Evolutionary conservation across 1,140 invertebrate genomes (phyloP), one percentile per base, ranked within the genome.

Genomic region (Leptinotarsa undecemlineata): DNA sequence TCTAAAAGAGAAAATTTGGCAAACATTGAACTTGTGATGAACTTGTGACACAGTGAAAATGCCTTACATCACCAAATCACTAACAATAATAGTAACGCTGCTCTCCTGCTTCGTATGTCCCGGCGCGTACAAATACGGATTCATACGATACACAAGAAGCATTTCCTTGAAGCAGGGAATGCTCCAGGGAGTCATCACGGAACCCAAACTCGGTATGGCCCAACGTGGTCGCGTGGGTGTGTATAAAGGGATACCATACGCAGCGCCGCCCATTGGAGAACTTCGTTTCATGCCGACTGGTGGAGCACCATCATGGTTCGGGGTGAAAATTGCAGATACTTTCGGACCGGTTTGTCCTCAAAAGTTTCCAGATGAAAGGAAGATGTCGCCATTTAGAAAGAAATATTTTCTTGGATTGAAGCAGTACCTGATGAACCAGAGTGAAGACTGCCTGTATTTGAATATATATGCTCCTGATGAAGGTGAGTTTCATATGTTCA

Each of bases 381-480:
- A 88, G 66, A 91, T 91, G 75, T 88, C 91, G 3, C 86, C 89
- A 14, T 91, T 89, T 13, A 87, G 93, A 51, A 90, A 90, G 78
- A 88, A 90, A 72, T 92, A 94, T 80, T 86, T 95, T 73, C 87
- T 88, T 75, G 87, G 89, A 69, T 85, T 95, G n/a, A 90, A 92
- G 0, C 91, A 91, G 81, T 80, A 75, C 68, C 86, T 98, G 26
- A 87, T 86, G 68, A 90, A 95, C 77, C 93, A 97, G 85, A 94
- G 90, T 68, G 96, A 98, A 86, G 96, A 98, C 85, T 98, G 96
- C 82, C 86, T 98, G 11, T 96, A 96, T 83, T 88, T 98, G 68
- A 98, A 98, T 85, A 91, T 98, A 73, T 98, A 96, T 82, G 91
- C 94, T n/a, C 96, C 96, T 14, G 89, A 91, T 80, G 88, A 89